A percentile compares a stretch with the other conserved stretches of the same genome.
phyloP scores from a whole-genome alignment of 1,140 invertebrate species.

The Reticulitermes speratus region DNA sequence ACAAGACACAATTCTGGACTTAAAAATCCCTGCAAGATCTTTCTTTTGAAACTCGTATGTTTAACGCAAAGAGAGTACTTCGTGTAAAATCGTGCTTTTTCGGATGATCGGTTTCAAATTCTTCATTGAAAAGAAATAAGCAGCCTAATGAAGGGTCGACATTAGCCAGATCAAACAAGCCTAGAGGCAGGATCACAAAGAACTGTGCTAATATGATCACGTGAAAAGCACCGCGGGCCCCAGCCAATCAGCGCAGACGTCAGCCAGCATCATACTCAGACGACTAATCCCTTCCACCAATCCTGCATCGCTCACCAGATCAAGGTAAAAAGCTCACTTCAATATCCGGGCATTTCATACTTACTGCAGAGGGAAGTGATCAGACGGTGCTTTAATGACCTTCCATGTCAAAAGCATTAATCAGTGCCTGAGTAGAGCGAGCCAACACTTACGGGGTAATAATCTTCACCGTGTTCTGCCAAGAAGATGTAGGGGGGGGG shows the following conservation, averaged over 20 bases:
- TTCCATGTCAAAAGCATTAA: no score
- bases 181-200: background rate
- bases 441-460: no score
- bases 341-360: no score
- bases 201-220: no score
- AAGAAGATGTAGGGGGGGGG: no score
- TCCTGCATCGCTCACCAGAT: background rate
- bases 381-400: no score
- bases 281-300: background rate
- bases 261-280: background rate
- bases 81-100: background rate
- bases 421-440: no score
- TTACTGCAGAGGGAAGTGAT: no score
- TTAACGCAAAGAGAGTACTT: background rate
- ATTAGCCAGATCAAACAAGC: conserved; percentile 2
- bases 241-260: background rate
- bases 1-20: background rate
- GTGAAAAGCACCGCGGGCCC: no score
- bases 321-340: no score
- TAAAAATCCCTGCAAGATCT: background rate
- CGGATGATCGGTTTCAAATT: background rate
- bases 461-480: no score
- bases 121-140: background rate
- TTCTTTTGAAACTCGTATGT: background rate
- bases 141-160: background rate